Percentiles rank a stretch among this genome's conserved stretches.
Conservation (phyloP, 1,140 invertebrate genomes). For the Drosophila nasuta region DNA sequence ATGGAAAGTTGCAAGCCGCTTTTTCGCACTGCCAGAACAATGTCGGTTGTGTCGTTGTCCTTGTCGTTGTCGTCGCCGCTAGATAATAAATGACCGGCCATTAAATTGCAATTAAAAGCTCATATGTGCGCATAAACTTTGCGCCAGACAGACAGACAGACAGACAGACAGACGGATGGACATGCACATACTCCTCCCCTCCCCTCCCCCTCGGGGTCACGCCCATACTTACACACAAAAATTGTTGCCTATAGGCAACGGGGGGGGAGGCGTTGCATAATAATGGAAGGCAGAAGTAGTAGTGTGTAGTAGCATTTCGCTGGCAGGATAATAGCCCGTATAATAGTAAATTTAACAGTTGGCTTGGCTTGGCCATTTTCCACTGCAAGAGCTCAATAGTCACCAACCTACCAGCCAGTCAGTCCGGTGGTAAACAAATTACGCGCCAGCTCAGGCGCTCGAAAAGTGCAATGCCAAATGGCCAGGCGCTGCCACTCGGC, state of each 20-base stretch:
- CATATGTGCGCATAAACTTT: slow-evolving; percentile 83
- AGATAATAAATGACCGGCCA: slow-evolving; percentile 84
- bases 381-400: slow-evolving; percentile 64
- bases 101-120: slow-evolving; percentile 85
- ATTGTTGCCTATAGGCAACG: slow-evolving; percentile 69
- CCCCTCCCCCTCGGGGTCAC: slow-evolving; percentile 7
- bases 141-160: slow-evolving; percentile 37
- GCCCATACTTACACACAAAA: slow-evolving; percentile 34
- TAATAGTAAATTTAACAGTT: slow-evolving; percentile 83
- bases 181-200: not conserved
- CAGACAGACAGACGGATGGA: slow-evolving; percentile 14
- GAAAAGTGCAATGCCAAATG: slow-evolving; percentile 50
- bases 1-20: slow-evolving; percentile 56
- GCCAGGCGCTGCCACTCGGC: slow-evolving; percentile 34
- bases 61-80: slow-evolving; percentile 66
- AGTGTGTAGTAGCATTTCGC: slow-evolving; percentile 33
- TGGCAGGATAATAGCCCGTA: slow-evolving; percentile 76
- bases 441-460: slow-evolving; percentile 46
- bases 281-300: slow-evolving; percentile 56
- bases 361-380: slow-evolving; percentile 60
- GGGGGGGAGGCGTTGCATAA: slow-evolving; percentile 43
- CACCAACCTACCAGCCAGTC: slow-evolving; percentile 6
- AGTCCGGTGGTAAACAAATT: slow-evolving; percentile 73
- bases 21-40: slow-evolving; percentile 39
- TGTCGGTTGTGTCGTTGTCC: slow-evolving; percentile 55